Evolutionary conservation across 2,113 vertebrate genomes (phyloP).

Genomic region (Dasyurus viverrinus): DNA sequence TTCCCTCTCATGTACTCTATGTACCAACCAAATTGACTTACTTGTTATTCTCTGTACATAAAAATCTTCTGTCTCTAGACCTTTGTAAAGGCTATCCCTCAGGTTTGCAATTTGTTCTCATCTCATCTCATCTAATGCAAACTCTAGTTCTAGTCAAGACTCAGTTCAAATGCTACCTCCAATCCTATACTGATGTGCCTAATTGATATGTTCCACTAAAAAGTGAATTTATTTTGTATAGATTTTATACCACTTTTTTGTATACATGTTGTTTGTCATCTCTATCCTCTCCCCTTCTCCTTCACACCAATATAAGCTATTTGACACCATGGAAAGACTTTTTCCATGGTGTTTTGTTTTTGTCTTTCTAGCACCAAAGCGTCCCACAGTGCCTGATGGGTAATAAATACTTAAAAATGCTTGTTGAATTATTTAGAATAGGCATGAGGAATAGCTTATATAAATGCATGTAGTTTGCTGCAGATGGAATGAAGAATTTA

Average conservation of each 20-base stretch:
- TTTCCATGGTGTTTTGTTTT: not conserved
- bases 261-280: not conserved
- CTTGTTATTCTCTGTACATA: not conserved
- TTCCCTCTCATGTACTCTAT: not conserved
- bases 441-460: not conserved
- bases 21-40: not conserved
- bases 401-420: not conserved
- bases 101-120: not conserved
- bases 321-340: no score
- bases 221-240: not conserved
- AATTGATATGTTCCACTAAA: not conserved
- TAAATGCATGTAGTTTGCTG: not conserved
- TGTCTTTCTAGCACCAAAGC: not conserved
- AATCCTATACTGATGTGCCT: not conserved
- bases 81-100: not conserved
- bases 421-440: not conserved
- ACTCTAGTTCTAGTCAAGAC: not conserved
- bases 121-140: not conserved
- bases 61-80: not conserved
- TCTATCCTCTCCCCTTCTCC: not conserved
- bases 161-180: not conserved
- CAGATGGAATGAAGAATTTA: not conserved
- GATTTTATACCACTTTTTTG: not conserved
- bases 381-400: not conserved
- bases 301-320: not conserved